A percentile compares a stretch with the other conserved stretches of the same genome.
These are phyloP conservation scores for Anastrepha ludens DNA, from an alignment of 1,140 invertebrate genomes.

Conservation along the genomic window DNA sequence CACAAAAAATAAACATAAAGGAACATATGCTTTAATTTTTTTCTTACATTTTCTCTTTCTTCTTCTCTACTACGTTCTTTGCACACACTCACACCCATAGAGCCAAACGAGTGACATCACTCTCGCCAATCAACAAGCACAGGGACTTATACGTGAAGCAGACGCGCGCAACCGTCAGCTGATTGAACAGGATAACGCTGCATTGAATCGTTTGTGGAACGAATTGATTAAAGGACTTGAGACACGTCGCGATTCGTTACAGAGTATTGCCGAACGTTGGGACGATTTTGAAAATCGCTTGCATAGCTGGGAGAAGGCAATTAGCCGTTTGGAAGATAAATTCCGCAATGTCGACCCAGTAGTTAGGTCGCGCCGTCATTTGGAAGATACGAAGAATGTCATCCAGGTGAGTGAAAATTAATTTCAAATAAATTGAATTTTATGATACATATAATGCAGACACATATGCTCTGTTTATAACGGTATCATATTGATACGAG, in stretches of 20 bases:
- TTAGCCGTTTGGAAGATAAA: constrained; percentile 81
- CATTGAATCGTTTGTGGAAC: constrained; percentile 85
- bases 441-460: no score
- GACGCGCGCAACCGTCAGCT: constrained; percentile 78
- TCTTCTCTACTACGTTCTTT: not conserved
- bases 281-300: constrained; percentile 84
- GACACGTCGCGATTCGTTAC: constrained; percentile 78
- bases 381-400: constrained; percentile 81
- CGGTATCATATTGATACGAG: no score
- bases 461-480: no score
- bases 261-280: constrained; percentile 84
- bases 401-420: constrained; percentile 78
- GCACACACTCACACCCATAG: constrained; percentile 58
- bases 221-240: constrained; percentile 83
- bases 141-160: constrained; percentile 80
- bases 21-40: constrained; percentile 2
- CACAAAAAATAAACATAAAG: not conserved
- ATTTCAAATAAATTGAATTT: no score
- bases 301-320: constrained; percentile 79
- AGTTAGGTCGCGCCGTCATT: constrained; percentile 83
- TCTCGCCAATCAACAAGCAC: constrained; percentile 79
- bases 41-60: not conserved
- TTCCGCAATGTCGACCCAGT: constrained; percentile 83
- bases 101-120: constrained; percentile 70
- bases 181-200: constrained; percentile 79